Evolutionary conservation across 2,888 invertebrate genomes (phyloP), one percentile per base, ranked within the genome.

Genomic region (Lasioglossum morio): DNA sequence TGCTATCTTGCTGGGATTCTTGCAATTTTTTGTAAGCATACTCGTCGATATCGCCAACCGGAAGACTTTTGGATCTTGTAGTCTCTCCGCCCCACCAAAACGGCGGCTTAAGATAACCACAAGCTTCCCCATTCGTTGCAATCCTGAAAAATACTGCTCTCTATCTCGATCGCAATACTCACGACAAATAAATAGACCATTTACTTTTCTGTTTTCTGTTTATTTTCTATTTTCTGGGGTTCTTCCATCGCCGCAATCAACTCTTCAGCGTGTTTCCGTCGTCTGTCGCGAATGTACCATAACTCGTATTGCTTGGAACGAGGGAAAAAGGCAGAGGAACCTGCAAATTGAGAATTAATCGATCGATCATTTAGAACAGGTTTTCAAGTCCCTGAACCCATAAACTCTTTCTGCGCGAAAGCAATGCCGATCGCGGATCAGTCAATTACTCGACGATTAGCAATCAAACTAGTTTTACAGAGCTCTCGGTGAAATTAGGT

Each of bases 251-350:
- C 16, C 10, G 2, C 27, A 7, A 1, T 63, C 1, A 34, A 27
- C 12, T 60, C 46, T 0, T 7, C 60, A 3, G 46, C 34, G 19
- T 75, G 2, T 8, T 79, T 66, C 10, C 7, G 4, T 16, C 80
- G 80, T 16, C 4, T 72, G 14, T 82, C 30, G 4, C 70, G 82
- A 34, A 80, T 82, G 23, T 84, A 37, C 48, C 63, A 53, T 8
- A 78, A 34, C 75, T 88, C 88, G 30, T 79, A 82, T n/a, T 87
- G 86, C 5, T 7, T 37, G 1, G 88, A 87, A 4, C 88, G 88
- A 4, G 88, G 88, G 27, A 89, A 88, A 7, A 81, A n/a, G 12
- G 84, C 76, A 19, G 19, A 69, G 10, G 4, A 1, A 12, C 37
- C 88, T 89, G 23, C 0, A 46, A 48, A 23, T 40, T 12, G 27